Evolutionary conservation across 2,888 invertebrate species (phyloP), one percentile per base, ranked within the genome.

Genomic region (Pyrocoelia pectoralis): DNA sequence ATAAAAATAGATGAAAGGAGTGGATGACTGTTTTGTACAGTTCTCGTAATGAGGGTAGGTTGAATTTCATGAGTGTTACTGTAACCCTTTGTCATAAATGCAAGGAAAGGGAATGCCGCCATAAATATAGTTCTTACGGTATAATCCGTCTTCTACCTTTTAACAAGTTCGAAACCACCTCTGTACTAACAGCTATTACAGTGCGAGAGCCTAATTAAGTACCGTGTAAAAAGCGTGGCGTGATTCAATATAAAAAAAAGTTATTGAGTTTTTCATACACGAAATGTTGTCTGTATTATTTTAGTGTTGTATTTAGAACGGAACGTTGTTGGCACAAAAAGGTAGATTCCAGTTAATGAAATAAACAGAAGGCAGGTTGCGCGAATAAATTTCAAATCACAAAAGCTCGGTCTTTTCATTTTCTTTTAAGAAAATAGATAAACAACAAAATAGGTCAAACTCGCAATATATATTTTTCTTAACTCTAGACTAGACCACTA

Each of bases 401-500:
- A 52, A 33, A 33, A 29, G 15, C 14, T 29, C 50, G 5, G 6
- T 24, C 18, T 38, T 24, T 38, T 52, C 33, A 12, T 29, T 28
- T 52, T 33, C 33, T 15, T 17, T 46, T 46, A 15, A 17, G 15
- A n/a, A 17, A 33, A 52, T 29, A 29, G 13, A 52, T 12, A 55
- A 54, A 55, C 33, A 55, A 51, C 54, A 40, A 24, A 58, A 19
- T 49, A 55, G 49, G 40, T 24, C 17, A 49, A 53, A 28, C 43
- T 49, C 19, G 50, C 52, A 57, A 55, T 58, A 55, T 41, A 53
- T 59, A 33, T 63, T 50, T 58, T 54, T 54, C 58, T 55, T 14
- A 63, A 58, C 51, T 58, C 43, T 43, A 55, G 38, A 55, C 58
- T 51, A 50, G 50, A 29, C 51, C 63, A 55, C 58, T 55, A 62